These are phyloP conservation scores for Formica aserva DNA, from an alignment of 2,888 invertebrate species.

Conservation along the genomic window DNA sequence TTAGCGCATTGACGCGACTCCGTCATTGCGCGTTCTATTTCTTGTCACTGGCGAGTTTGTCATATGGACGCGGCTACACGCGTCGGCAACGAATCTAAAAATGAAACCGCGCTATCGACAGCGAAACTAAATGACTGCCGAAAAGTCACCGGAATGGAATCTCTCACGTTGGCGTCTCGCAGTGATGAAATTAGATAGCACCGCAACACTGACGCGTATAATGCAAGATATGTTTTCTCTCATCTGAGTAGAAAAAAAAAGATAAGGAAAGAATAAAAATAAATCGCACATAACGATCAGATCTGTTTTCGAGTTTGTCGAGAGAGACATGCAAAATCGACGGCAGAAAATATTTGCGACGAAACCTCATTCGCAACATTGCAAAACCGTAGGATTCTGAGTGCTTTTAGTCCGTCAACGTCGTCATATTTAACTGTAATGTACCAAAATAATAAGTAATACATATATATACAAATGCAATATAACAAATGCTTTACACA, in stretches of 20 bases:
- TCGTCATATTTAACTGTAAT: slow-evolving; percentile 8
- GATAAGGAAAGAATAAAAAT: neutral
- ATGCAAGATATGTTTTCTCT: neutral
- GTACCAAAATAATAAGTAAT: neutral
- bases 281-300: neutral
- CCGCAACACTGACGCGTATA: slow-evolving; percentile 40
- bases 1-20: slow-evolving; percentile 53
- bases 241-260: neutral
- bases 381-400: slow-evolving; percentile 14
- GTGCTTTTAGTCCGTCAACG: slow-evolving; percentile 14
- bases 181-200: slow-evolving; percentile 65
- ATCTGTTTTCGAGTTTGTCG: neutral
- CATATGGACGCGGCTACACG: slow-evolving; percentile 22
- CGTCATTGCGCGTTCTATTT: slow-evolving; percentile 48
- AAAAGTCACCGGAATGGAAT: slow-evolving; percentile 63
- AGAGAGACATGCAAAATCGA: slow-evolving; percentile 1
- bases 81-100: slow-evolving; percentile 55
- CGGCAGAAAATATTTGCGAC: slow-evolving; percentile 2
- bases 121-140: slow-evolving; percentile 44
- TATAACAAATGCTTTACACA: neutral
- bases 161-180: slow-evolving; percentile 55
- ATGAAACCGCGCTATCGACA: slow-evolving; percentile 50
- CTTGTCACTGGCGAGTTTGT: slow-evolving; percentile 43
- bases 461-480: neutral
- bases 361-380: neutral